Percentiles rank a stretch among this genome's conserved stretches.
Evolutionary conservation across 2,797 vertebrate genomes (phyloP).

Genomic region (Falco peregrinus): DNA sequence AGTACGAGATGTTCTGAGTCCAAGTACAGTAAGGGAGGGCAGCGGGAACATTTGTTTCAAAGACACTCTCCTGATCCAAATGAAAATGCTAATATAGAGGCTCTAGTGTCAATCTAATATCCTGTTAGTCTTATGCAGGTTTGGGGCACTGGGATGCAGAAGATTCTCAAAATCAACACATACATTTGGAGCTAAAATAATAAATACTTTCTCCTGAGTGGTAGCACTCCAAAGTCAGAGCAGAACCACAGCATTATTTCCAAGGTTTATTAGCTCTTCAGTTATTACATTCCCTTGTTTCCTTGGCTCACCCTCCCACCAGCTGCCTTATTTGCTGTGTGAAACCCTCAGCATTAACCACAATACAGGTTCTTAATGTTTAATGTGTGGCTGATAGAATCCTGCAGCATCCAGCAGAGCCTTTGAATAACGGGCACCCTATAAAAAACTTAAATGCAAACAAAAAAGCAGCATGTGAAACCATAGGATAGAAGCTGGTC

Average conservation of each 20-base stretch:
- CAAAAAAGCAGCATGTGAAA: conserved; percentile 49
- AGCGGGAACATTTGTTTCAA: not conserved
- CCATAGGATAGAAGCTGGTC: conserved; percentile 22
- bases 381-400: conserved; percentile 32
- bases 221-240: not conserved
- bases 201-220: not conserved
- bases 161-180: not conserved
- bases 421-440: conserved; percentile 26
- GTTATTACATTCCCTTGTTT: not conserved
- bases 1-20: not conserved
- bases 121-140: not conserved
- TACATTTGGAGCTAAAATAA: not conserved
- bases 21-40: not conserved
- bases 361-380: conserved; percentile 29
- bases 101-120: not conserved
- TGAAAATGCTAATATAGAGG: not conserved
- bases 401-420: conserved; percentile 48
- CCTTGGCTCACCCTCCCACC: not conserved
- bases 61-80: not conserved
- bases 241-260: not conserved
- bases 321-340: conserved; percentile 8
- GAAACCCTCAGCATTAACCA: conserved; percentile 26
- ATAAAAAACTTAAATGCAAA: conserved; percentile 43
- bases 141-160: not conserved
- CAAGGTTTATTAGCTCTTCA: not conserved